Percentiles rank a stretch among this genome's conserved stretches.
phyloP scores from a whole-genome alignment of 2,797 vertebrate genomes.

The Phataginus tetradactyla region DNA sequence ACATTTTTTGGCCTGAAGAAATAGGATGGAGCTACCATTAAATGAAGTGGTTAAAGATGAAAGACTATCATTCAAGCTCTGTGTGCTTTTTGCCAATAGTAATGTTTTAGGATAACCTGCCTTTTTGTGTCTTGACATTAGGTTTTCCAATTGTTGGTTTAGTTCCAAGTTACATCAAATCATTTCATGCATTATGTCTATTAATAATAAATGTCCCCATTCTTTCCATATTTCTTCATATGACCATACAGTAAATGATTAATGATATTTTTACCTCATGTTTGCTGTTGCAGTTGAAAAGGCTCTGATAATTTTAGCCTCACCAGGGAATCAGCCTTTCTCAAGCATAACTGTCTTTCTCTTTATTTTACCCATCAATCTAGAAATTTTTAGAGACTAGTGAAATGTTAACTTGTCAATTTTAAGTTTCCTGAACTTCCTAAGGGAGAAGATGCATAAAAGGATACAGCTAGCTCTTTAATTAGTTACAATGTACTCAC shows the following conservation, averaged over 20 bases:
- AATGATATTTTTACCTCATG: constrained; percentile 2
- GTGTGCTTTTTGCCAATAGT: background rate
- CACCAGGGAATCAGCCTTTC: background rate
- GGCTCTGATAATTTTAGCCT: background rate
- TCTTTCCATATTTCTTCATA: constrained; percentile 30
- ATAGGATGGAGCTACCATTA: background rate
- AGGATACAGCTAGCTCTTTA: background rate
- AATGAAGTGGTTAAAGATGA: constrained; percentile 6
- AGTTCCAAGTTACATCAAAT: background rate
- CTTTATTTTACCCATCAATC: constrained; percentile 1
- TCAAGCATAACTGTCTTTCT: background rate
- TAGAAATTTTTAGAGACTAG: constrained; percentile 10
- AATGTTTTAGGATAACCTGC: background rate
- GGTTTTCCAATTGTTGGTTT: background rate
- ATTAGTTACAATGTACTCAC: background rate
- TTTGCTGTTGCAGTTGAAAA: background rate
- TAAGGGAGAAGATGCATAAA: background rate
- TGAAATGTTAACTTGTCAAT: background rate
- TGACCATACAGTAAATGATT: constrained; percentile 20
- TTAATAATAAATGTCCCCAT: constrained; percentile 37
- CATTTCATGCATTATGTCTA: background rate
- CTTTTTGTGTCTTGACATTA: constrained; percentile 25
- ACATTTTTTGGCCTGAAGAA: background rate
- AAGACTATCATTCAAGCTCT: background rate
- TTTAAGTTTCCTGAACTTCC: background rate